Evolutionary conservation across 2,888 invertebrate genomes (phyloP).

Genomic region (Cordylochernes scorpioides): DNA sequence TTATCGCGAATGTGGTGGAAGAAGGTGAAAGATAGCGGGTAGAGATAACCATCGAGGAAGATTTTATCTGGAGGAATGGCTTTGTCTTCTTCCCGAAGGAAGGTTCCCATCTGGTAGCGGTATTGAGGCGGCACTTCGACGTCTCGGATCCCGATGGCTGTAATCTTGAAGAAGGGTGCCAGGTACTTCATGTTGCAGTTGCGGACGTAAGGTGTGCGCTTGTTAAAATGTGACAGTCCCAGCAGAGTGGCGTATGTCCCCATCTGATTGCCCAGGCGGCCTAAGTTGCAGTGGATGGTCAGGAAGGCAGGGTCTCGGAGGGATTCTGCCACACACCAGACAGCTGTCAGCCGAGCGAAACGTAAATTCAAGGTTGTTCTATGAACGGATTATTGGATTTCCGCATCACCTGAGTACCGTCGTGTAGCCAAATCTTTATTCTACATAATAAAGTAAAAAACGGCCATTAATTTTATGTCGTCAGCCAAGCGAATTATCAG

Average conservation of each 20-base stretch:
- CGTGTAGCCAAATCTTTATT: no score
- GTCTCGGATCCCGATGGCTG: not conserved
- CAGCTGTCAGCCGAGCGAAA: no score
- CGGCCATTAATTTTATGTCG: no score
- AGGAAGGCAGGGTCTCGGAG: not conserved
- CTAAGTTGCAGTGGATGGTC: conserved; percentile 7
- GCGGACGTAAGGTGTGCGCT: conserved; percentile 1
- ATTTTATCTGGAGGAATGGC: not conserved
- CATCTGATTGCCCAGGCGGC: conserved; percentile 10
- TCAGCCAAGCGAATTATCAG: no score
- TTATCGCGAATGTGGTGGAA: not conserved
- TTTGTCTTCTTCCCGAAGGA: not conserved
- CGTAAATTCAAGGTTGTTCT: no score
- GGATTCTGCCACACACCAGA: not conserved
- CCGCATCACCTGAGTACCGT: no score
- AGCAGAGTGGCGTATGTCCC: conserved; percentile 6
- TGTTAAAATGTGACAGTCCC: conserved; percentile 5
- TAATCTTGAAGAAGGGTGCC: conserved; percentile 4
- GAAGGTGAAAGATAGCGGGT: not conserved
- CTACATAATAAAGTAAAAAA: no score
- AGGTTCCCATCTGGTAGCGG: not conserved
- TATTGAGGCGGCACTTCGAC: not conserved
- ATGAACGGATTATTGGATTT: no score
- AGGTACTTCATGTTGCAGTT: conserved; percentile 3
- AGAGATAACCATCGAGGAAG: not conserved